A percentile compares a stretch with the other conserved stretches of the same genome.
Conservation (phyloP, 2,113 vertebrate genomes). For the Hiodon alosoides region DNA sequence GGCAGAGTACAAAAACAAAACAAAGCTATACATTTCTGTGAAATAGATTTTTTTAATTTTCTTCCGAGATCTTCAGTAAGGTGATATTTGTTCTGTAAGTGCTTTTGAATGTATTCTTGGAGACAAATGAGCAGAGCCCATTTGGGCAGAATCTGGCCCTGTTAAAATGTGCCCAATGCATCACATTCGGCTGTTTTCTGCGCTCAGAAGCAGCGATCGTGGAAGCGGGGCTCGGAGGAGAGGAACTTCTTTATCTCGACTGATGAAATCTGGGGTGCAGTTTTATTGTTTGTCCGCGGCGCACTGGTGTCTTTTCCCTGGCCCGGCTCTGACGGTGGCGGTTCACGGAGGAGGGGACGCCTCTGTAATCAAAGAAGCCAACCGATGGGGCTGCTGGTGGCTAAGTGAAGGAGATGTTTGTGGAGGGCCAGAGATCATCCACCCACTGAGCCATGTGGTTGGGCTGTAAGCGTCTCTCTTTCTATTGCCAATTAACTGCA, state of each 20-base stretch:
- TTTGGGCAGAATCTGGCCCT: too few species aligned
- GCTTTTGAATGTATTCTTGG: constrained; percentile 23
- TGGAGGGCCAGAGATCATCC: constrained; percentile 6
- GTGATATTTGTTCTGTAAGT: constrained; percentile 22
- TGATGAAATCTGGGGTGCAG: too few species aligned
- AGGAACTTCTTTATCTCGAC: too few species aligned
- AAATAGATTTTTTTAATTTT: constrained; percentile 16
- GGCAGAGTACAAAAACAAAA: background rate
- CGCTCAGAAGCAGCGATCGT: background rate
- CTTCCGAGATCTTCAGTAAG: constrained; percentile 10
- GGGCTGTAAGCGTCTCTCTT: constrained; percentile 11
- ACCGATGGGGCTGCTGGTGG: constrained; percentile 1
- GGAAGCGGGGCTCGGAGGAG: background rate
- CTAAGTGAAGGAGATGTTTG: background rate
- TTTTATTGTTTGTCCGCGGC: background rate
- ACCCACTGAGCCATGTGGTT: background rate
- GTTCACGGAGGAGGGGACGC: constrained; percentile 30
- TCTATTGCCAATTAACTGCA: constrained; percentile 27
- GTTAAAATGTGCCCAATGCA: too few species aligned
- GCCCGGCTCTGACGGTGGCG: constrained; percentile 15
- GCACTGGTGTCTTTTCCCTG: constrained; percentile 41
- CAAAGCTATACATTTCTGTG: background rate
- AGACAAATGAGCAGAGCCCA: background rate
- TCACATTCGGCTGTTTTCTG: constrained; percentile 10
- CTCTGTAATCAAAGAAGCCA: constrained; percentile 1